Evolutionary conservation across 1,140 invertebrate species (phyloP).

Genomic region (Philaenus spumarius): DNA sequence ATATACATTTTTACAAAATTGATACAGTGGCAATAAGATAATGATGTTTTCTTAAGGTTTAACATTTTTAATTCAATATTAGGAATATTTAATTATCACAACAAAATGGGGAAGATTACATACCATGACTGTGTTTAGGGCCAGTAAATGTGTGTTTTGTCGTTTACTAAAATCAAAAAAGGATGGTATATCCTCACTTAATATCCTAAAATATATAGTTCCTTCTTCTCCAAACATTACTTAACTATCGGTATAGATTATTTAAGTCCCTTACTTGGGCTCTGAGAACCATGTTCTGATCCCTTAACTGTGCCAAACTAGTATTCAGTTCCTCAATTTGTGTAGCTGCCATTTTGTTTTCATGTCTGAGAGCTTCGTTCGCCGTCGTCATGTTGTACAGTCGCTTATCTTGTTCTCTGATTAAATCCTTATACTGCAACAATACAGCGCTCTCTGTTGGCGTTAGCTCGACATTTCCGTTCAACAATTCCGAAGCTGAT

Average conservation of each 20-base stretch:
- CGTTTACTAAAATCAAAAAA: background rate
- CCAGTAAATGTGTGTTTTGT: too few relatives aligned
- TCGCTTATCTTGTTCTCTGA: constrained; percentile 76
- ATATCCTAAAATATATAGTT: background rate
- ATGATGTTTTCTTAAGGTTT: too few relatives aligned
- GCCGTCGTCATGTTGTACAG: constrained; percentile 36
- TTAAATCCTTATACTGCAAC: constrained; percentile 81
- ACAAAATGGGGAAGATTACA: too few relatives aligned
- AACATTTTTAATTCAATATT: too few relatives aligned
- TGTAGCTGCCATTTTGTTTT: constrained; percentile 30
- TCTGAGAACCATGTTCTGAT: constrained; percentile 82
- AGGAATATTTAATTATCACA: too few relatives aligned
- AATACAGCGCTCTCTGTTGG: constrained; percentile 53
- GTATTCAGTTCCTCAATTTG: constrained; percentile 63
- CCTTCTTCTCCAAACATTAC: too few relatives aligned
- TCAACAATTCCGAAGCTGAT: constrained; percentile 43
- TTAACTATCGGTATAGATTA: too few relatives aligned
- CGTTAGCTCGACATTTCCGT: constrained; percentile 36
- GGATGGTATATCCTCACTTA: background rate
- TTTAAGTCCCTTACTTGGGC: constrained; percentile 48
- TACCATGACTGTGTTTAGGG: too few relatives aligned
- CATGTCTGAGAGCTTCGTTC: constrained; percentile 15
- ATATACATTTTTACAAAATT: too few relatives aligned
- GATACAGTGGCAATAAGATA: too few relatives aligned
- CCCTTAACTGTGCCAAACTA: constrained; percentile 68